A percentile compares a stretch with the other conserved stretches of the same genome.
phyloP scores from a whole-genome alignment of 2,113 vertebrate species.

The Dicerorhinus sumatrensis region DNA sequence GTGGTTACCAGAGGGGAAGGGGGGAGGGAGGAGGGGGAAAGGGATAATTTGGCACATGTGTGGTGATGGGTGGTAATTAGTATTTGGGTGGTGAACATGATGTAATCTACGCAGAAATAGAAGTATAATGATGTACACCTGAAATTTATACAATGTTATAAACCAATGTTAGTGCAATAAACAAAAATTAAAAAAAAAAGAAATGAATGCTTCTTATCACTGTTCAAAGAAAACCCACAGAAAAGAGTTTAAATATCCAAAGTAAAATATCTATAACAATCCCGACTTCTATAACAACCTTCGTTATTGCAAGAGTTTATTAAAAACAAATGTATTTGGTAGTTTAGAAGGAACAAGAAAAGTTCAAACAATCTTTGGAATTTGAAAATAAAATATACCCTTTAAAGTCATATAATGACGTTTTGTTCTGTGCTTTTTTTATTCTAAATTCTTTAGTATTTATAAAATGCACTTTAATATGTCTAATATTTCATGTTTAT shows the following conservation, averaged over 20 bases:
- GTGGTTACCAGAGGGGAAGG: no score
- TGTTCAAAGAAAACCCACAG: conserved; percentile 62
- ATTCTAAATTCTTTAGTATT: neutral
- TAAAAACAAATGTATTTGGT: neutral
- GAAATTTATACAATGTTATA: no score
- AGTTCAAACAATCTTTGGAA: neutral
- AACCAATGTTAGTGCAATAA: no score
- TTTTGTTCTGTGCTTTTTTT: neutral
- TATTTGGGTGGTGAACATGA: no score
- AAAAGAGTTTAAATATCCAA: conserved; percentile 69
- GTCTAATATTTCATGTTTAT: neutral
- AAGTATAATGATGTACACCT: no score
- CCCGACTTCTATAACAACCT: conserved; percentile 56
- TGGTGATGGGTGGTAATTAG: no score
- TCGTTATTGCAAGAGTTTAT: conserved; percentile 47
- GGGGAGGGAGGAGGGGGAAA: no score
- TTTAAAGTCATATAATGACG: neutral
- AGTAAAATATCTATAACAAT: conserved; percentile 35
- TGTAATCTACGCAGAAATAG: no score
- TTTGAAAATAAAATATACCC: neutral
- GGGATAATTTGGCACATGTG: no score
- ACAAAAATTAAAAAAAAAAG: no score
- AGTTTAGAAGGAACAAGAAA: neutral
- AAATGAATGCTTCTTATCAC: conserved; percentile 76
- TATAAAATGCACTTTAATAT: neutral